Evolutionary conservation across 2,113 vertebrate species (phyloP), one percentile per base, ranked within the genome.

Genomic region (Fregata magnificens): DNA sequence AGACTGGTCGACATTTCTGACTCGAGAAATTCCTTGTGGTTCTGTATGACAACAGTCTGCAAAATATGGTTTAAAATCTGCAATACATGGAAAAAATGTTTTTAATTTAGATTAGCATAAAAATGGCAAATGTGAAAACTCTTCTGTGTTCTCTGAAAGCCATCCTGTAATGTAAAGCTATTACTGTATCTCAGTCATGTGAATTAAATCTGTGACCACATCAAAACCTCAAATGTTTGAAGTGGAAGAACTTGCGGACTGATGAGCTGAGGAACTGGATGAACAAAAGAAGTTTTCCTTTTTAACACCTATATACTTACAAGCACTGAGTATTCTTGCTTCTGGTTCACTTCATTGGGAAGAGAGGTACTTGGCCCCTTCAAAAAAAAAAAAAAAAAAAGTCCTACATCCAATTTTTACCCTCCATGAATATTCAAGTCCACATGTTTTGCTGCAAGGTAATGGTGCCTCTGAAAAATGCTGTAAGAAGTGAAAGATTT

Each of bases 381-480:
- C 44, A 6, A 25, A 42, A 70, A 70, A n/a, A 44, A 34, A 56
- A 26, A 29, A 52, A 8, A 16, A 29, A 13, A 59, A 40, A 32
- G 6, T 32, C 25, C 59, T 59, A 25, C 20, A 70, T 90, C 32
- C 71, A 71, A 15, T 82, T 94, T 92, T 71, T 90, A 52, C 49
- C 31, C 25, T 42, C 67, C 40, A 74, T 95, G 91, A 89, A 20
- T 94, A 89, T 95, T 94, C 82, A 81, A 47, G 56, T 92, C 93
- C 58, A 22, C 79, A 20, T 80, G 70, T 95, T 92, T 86, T 78
- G 40, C 42, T 88, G 45, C 76, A 85, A 82, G 44, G 76, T 32
- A 93, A 53, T 7, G 38, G 69, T 88, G 90, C 50, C 62, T 97
- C 96, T 80, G 93, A 87, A 82, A 91, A 44, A 20, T 63, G 71